Evolutionary conservation across 1,140 invertebrate genomes (phyloP).

Genomic region (Drosophila elegans): DNA sequence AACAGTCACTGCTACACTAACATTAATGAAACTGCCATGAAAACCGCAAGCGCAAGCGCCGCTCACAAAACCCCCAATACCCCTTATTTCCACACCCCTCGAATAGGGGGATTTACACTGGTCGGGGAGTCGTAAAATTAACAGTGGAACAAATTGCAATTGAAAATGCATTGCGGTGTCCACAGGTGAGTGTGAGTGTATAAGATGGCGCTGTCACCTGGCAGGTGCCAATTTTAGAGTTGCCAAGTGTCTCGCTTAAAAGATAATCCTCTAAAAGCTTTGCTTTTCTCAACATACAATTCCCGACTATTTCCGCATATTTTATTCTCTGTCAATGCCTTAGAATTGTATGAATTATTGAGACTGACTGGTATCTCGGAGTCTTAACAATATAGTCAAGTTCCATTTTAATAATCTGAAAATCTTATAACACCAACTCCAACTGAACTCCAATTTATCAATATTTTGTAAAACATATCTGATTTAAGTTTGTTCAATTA

Average conservation of each 20-base stretch:
- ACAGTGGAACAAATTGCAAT: conserved; percentile 57
- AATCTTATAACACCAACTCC: no score
- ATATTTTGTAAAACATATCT: no score
- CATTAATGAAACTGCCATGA: conserved; percentile 65
- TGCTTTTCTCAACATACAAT: neutral
- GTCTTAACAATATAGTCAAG: no score
- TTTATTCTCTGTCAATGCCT: neutral
- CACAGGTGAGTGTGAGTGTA: conserved; percentile 1
- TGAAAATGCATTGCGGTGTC: conserved; percentile 48
- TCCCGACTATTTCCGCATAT: neutral
- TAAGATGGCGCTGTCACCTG: conserved; percentile 13
- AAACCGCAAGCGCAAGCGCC: conserved; percentile 58
- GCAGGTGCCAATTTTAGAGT: conserved; percentile 34
- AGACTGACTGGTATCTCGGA: no score
- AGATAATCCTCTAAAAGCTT: conserved; percentile 16
- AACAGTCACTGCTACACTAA: conserved; percentile 55
- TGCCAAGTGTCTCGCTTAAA: conserved; percentile 3
- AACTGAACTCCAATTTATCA: no score
- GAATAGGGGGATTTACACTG: conserved; percentile 40
- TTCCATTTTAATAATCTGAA: no score
- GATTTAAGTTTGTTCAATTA: neutral
- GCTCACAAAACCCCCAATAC: conserved; percentile 17
- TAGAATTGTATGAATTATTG: no score
- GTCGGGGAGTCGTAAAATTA: conserved; percentile 54
- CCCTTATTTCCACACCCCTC: neutral